phyloP scores from a whole-genome alignment of 2,888 invertebrate genomes.

The Hydrotaea cyrtoneurina region DNA sequence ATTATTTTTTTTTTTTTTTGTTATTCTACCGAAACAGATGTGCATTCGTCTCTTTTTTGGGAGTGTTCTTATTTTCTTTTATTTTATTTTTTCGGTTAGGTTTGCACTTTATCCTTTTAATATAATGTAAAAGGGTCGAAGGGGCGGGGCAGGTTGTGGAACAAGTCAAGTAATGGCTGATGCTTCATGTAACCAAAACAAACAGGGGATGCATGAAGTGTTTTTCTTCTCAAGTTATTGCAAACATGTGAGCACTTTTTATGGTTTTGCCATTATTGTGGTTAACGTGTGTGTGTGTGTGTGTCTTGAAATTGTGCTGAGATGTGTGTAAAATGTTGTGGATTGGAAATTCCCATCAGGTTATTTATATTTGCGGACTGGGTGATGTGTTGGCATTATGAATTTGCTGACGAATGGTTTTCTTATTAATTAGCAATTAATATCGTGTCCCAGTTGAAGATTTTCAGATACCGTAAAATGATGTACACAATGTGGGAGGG shows the following conservation, averaged over 20 bases:
- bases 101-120: not conserved
- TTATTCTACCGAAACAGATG: slow-evolving; percentile 18
- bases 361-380: too few species aligned
- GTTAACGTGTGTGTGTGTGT: not conserved
- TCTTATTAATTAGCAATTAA: too few species aligned
- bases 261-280: not conserved
- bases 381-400: too few species aligned
- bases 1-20: not conserved
- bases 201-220: not conserved
- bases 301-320: not conserved
- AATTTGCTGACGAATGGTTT: too few species aligned
- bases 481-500: too few species aligned
- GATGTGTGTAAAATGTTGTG: not conserved
- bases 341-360: too few species aligned
- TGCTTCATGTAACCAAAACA: slow-evolving; percentile 7
- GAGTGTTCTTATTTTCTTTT: not conserved
- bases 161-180: too few species aligned
- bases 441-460: too few species aligned
- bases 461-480: too few species aligned
- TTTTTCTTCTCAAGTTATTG: not conserved
- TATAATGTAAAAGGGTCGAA: not conserved
- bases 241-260: slow-evolving; percentile 2
- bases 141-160: too few species aligned
- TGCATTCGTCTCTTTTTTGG: not conserved
- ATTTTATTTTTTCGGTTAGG: not conserved